Evolutionary conservation across 2,797 vertebrate genomes (phyloP).

Genomic region (Myotis vivesi): DNA sequence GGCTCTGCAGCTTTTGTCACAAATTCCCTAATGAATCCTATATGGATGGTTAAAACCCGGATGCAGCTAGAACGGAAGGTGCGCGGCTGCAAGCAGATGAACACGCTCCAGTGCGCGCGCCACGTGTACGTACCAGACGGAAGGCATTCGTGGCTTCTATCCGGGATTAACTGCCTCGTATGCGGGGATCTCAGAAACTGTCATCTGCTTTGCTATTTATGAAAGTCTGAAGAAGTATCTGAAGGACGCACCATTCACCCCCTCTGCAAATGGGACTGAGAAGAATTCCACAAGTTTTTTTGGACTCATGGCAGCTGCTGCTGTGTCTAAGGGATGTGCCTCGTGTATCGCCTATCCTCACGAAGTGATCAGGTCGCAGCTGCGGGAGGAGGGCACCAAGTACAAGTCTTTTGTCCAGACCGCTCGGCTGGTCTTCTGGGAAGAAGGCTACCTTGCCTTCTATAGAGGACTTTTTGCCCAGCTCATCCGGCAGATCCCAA

Average conservation of each 20-base stretch:
- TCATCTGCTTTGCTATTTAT: constrained; percentile 99
- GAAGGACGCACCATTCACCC: constrained; percentile 83
- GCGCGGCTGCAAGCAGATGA: constrained; percentile 95
- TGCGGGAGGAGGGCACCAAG: constrained; percentile 97
- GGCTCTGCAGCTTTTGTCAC: too few species aligned
- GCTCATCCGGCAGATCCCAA: constrained; percentile 97
- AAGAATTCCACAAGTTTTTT: constrained; percentile 89
- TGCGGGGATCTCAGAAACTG: constrained; percentile 97
- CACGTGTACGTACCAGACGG: constrained; percentile 93
- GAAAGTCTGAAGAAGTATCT: constrained; percentile 95
- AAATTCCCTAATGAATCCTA: too few species aligned
- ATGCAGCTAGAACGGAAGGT: too few species aligned
- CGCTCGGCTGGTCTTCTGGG: constrained; percentile 91
- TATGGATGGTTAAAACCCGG: too few species aligned
- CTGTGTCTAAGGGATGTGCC: constrained; percentile 96
- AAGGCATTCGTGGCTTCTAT: constrained; percentile 96
- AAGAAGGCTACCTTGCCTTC: constrained; percentile 96
- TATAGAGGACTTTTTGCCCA: constrained; percentile 98
- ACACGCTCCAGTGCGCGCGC: constrained; percentile 94
- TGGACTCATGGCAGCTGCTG: constrained; percentile 95
- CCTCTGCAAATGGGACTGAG: constrained; percentile 83
- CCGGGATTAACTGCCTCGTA: constrained; percentile 96
- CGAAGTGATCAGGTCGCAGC: constrained; percentile 96
- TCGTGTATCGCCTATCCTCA: constrained; percentile 98
- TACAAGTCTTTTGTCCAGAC: constrained; percentile 97